Base-by-base conservation (phyloP, 2,888 invertebrate genomes). In the Elysia crispata region DNA sequence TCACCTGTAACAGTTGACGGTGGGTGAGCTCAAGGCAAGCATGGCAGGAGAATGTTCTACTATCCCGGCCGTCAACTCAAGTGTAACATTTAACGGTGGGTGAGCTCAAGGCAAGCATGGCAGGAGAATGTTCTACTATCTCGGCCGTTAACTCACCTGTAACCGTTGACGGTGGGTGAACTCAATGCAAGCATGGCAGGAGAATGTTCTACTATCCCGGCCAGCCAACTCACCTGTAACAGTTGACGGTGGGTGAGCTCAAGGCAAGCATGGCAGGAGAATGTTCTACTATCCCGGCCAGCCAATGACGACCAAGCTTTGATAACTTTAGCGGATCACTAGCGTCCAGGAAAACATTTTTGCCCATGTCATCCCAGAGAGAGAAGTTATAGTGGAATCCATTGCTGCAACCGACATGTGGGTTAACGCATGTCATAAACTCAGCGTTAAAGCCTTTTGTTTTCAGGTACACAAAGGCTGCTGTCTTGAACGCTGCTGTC, bases 351-450 rank as follows among this genome's bases (percentile, higher is more conserved):
- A 82, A 76, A 3, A 76, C 80, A 62, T 80, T 80, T 28, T 57
- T 8, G 11, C 80, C 82, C 18, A 74, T 66, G 6, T 28, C 0
- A 11, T 77, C 75, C 82, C 82, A 82, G 62, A 82, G 50, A 6
- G 82, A 82, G 57, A 80, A 80, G 66, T 80, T 82, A 15, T 75
- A 77, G 70, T 82, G 82, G 8, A 82, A 70, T 28, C 80, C 82
- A 69, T 62, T 80, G 54, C 70, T 67, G 3, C 23, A 15, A 5
- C 60, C 69, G 15, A 30, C n/a, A 25, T 41, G 30, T 13, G 60
- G 74, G 15, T 66, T 62, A 18, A 67, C 50, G 18, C 64, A 60
- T 23, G 82, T 76, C 82, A 82, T 82, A 54, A 79, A 82, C 0
- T 73, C 41, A 0, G 82, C 79, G 6, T 74, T 50, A 31, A 57